Base-by-base conservation (phyloP, 2,113 vertebrate genomes). In the Rhegmatorhina hoffmannsi region DNA sequence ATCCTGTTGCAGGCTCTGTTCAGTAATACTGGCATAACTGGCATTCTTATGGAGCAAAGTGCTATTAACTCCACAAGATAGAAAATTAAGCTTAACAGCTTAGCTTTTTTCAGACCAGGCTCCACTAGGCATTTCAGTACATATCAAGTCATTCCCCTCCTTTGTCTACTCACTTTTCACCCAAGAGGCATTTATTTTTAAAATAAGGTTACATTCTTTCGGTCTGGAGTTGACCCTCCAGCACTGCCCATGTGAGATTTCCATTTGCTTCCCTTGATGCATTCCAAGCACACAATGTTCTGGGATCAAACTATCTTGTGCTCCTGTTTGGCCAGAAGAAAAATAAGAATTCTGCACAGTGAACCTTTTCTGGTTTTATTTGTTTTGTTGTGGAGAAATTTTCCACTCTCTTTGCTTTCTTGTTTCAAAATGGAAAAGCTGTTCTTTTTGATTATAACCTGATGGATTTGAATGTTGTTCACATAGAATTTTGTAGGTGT, bases 131-230 rank as follows among this genome's bases (percentile, higher is more conserved):
- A 47, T 92, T 92, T 78, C 89, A 60, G 40, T 88, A n/a, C 33
- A 7, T 72, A 89, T 82, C 73, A 67, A 94, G 53, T 74, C 26
- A 40, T 77, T 90, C 26, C 34, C 20, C 36, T 90, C 56, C 36
- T 44, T 58, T 67, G 55, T 70, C 75, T 88, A 25, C 33, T 83
- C 36, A 87, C 58, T 92, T 87, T 80, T 89, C 50, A 70, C 82
- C 68, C 28, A 2, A 69, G 79, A 77, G 70, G n/a, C 79, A 75
- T 91, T 94, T 95, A 92, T 96, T 95, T 97, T 95, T 66, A 87
- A 95, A 95, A 79, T 77, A 92, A 94, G 88, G 86, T 96, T 96
- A 89, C 83, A 87, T 93, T 95, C 93, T 87, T 95, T 78, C 86
- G 87, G 80, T 75, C 44, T 96, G 79, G 56, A 68, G 47, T 84